Evolutionary conservation across 2,113 vertebrate genomes (phyloP), one percentile per base, ranked within the genome.

Genomic region (Vidua macroura): DNA sequence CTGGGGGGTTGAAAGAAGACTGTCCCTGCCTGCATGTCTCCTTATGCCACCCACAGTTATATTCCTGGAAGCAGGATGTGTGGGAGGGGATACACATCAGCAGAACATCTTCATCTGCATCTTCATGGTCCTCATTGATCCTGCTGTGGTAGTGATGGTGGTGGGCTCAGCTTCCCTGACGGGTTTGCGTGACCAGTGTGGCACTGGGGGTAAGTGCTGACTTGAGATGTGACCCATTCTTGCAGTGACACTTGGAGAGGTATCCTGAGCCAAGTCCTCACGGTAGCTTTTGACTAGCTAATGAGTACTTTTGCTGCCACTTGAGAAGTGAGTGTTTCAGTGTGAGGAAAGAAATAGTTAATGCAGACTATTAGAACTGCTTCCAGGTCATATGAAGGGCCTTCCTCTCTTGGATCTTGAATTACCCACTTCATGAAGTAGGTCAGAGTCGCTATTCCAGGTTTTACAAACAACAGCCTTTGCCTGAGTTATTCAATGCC

Each of bases 1-100:
- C 6, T 56, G 56, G 9, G 18, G 9, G 7, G 1, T 1, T 62
- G 20, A 55, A 58, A 67, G 23, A 75, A 85, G n/a, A 6, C 44
- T 39, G 5, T 59, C 23, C 10, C 75, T 86, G 22, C 19, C 25
- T 80, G 44, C 12, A 2, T 83, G 58, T 31, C 16, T 67, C 11
- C 14, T 28, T 1, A 0, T 4, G 12, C 56, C 13, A 2, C 39
- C 35, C 1, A 3, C 52, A 49, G 41, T 52, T 59, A 11, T 0
- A 1, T 27, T 67, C 7, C 35, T 88, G 52, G 37, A 60, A 79
- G 58, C 30, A 48, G 49, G 16, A 13, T 70, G 30, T 5, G 11
- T 87, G 39, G 60, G 48, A 84, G 52, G 75, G 13, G 35, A 20
- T 25, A 11, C 0, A 2, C 5, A 11, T 27, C 16, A 46, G 53